phyloP scores from a whole-genome alignment of 2,888 invertebrate genomes.

The Noctua janthe region DNA sequence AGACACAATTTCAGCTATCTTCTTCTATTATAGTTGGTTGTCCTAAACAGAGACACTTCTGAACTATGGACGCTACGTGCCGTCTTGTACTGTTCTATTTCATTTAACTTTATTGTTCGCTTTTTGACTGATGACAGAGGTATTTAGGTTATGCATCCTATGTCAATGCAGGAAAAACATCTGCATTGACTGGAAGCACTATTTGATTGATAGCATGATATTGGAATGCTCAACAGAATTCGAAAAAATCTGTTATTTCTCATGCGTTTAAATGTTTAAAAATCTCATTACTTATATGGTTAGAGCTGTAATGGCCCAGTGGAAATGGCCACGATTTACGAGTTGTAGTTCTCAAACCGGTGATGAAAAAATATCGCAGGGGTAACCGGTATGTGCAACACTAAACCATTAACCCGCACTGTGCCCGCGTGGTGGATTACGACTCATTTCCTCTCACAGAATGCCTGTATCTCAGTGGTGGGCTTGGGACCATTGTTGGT shows the following conservation, averaged over 20 bases:
- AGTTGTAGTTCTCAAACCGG: background rate
- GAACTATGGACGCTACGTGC: background rate
- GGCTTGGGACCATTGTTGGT: background rate
- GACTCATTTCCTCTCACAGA: background rate
- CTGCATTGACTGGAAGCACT: background rate
- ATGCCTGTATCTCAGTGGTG: background rate
- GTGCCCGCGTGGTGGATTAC: background rate
- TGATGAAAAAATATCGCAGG: background rate
- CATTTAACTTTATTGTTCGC: background rate
- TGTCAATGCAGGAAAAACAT: background rate
- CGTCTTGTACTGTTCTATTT: constrained; percentile 27
- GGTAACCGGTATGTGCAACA: background rate
- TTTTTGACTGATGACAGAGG: background rate
- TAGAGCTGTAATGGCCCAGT: background rate
- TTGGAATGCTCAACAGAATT: background rate
- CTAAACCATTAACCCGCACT: too few species aligned
- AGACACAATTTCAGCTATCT: constrained; percentile 29
- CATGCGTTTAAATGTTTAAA: background rate
- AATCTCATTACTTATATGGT: background rate
- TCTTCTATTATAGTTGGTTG: constrained; percentile 10
- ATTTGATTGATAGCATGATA: background rate
- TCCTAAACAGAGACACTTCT: constrained; percentile 37
- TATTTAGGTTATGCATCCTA: background rate
- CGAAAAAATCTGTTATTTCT: background rate
- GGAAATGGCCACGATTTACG: background rate